Percentiles rank a stretch among this genome's conserved stretches.
These are phyloP conservation scores for Sarcoramphus papa DNA, from an alignment of 2,797 vertebrate genomes.

Conservation along the genomic window DNA sequence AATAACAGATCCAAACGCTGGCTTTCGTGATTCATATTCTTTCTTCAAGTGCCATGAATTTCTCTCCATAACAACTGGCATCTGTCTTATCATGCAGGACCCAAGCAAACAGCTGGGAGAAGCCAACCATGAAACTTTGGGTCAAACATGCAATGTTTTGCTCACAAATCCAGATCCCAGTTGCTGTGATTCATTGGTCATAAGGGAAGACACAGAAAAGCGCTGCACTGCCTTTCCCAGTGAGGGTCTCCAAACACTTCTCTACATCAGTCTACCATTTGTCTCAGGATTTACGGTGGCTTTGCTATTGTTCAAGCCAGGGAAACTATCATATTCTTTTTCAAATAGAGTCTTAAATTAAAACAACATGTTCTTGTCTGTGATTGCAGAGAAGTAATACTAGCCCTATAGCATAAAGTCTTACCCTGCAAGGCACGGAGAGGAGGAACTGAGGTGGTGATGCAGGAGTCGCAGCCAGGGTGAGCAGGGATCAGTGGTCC, in stretches of 20 bases:
- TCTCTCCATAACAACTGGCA: neutral
- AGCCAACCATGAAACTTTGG: neutral
- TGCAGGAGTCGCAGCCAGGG: neutral
- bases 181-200: neutral
- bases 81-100: neutral
- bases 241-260: neutral
- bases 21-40: neutral
- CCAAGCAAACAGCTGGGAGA: neutral
- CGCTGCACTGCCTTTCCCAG: neutral
- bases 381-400: neutral
- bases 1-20: neutral
- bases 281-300: neutral
- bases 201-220: neutral
- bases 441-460: neutral
- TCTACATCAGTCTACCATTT: neutral
- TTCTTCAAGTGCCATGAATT: neutral
- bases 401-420: accelerated
- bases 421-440: neutral
- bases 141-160: neutral
- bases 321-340: neutral
- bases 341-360: neutral
- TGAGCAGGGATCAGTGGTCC: neutral
- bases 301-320: neutral
- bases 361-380: neutral
- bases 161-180: neutral